These are phyloP conservation scores for Allobates femoralis DNA, from an alignment of 2,797 vertebrate genomes.

Conservation along the genomic window DNA sequence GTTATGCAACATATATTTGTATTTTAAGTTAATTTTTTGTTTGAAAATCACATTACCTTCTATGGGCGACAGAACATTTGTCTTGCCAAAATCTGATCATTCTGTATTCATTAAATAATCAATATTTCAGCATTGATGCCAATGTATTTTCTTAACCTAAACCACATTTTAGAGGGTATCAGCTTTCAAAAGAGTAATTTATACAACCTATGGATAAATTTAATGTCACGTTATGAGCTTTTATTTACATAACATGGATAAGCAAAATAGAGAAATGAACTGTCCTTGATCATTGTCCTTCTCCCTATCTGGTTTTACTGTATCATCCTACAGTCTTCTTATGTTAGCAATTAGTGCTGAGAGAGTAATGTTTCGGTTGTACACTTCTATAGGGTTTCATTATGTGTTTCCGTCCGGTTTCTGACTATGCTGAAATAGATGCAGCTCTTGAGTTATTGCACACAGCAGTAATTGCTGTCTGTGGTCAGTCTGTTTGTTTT, in stretches of 20 bases:
- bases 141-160: too few species aligned
- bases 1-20: too few species aligned
- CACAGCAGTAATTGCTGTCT: neutral
- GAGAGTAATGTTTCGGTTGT: neutral
- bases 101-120: too few species aligned
- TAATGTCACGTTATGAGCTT: too few species aligned
- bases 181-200: too few species aligned
- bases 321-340: conserved; percentile 18
- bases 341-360: neutral
- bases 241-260: neutral
- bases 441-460: neutral
- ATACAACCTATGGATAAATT: too few species aligned
- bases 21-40: too few species aligned
- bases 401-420: conserved; percentile 17
- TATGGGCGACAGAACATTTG: too few species aligned
- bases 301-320: neutral
- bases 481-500: neutral
- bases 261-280: neutral
- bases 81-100: too few species aligned
- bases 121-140: too few species aligned
- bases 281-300: conserved; percentile 21
- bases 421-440: conserved; percentile 18
- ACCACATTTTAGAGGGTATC: too few species aligned
- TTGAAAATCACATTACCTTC: too few species aligned
- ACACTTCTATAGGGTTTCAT: neutral